phyloP scores from a whole-genome alignment of 2,888 invertebrate species.

The Argynnis bischoffii region DNA sequence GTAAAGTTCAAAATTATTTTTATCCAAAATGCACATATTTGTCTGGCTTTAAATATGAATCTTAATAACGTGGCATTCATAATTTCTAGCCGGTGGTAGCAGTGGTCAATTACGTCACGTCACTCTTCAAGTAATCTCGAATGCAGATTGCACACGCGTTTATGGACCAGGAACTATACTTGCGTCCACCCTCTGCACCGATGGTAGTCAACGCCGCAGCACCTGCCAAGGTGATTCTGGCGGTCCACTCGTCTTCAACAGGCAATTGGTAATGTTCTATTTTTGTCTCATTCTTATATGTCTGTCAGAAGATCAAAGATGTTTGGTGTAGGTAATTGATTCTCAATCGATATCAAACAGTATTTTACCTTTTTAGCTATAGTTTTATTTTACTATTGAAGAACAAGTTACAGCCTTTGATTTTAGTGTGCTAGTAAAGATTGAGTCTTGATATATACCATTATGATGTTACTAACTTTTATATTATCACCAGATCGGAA shows the following conservation, averaged over 20 bases:
- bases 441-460: not conserved
- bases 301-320: not conserved
- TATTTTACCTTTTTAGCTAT: too few species aligned
- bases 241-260: conserved; percentile 46
- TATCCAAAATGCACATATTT: not conserved
- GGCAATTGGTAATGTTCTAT: conserved; percentile 14
- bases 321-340: not conserved
- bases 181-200: conserved; percentile 55
- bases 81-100: conserved; percentile 21
- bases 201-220: conserved; percentile 51
- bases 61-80: not conserved
- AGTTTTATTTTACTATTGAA: too few species aligned
- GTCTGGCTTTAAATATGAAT: not conserved
- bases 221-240: conserved; percentile 64
- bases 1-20: conserved; percentile 34
- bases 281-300: not conserved
- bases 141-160: conserved; percentile 53
- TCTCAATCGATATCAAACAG: too few species aligned
- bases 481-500: conserved; percentile 34
- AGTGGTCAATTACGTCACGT: conserved; percentile 37
- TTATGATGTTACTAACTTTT: not conserved
- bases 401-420: too few species aligned
- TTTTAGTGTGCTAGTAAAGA: too few species aligned
- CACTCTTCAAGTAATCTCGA: conserved; percentile 52
- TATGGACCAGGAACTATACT: conserved; percentile 53